Conservation (phyloP, 2,888 invertebrate genomes). For the Dexiosoma caninum region DNA sequence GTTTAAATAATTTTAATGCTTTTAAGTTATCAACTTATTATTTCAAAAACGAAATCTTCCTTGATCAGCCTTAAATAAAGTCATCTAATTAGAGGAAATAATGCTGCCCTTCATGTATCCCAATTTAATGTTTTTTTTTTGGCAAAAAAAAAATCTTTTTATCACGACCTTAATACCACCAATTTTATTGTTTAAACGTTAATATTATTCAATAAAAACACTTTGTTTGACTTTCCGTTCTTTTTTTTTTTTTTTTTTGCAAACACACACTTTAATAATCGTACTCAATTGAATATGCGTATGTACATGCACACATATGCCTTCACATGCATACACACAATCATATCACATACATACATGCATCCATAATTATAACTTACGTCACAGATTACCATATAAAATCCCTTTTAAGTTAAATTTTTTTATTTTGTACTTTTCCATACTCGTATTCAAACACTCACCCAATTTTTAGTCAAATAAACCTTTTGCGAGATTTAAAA, state of each 20-base stretch:
- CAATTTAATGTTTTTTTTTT: background rate
- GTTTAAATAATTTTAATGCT: no score
- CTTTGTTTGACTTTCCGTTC: slow-evolving; percentile 55
- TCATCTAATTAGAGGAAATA: slow-evolving; percentile 46
- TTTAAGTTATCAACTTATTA: no score
- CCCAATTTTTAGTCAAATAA: slow-evolving; percentile 51
- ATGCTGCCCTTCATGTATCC: background rate
- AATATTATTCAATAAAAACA: slow-evolving; percentile 62
- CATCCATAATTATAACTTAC: slow-evolving; percentile 48
- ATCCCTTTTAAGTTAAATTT: slow-evolving; percentile 26
- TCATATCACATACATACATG: background rate
- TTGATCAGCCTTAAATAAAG: slow-evolving; percentile 45
- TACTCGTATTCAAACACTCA: slow-evolving; percentile 51
- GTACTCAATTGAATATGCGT: no score
- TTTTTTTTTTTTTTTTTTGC: slow-evolving; percentile 4
- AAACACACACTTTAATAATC: background rate
- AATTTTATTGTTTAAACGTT: slow-evolving; percentile 62
- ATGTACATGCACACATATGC: no score
- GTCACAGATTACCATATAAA: slow-evolving; percentile 61
- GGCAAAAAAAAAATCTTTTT: slow-evolving; percentile 34
- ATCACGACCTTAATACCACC: slow-evolving; percentile 55
- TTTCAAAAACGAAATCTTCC: no score
- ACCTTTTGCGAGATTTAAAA: slow-evolving; percentile 57
- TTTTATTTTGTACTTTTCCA: slow-evolving; percentile 1
- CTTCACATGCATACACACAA: no score